Percentiles rank a stretch among this genome's conserved stretches.
Evolutionary conservation across 2,797 vertebrate genomes (phyloP).

Genomic region (Momotus momota): DNA sequence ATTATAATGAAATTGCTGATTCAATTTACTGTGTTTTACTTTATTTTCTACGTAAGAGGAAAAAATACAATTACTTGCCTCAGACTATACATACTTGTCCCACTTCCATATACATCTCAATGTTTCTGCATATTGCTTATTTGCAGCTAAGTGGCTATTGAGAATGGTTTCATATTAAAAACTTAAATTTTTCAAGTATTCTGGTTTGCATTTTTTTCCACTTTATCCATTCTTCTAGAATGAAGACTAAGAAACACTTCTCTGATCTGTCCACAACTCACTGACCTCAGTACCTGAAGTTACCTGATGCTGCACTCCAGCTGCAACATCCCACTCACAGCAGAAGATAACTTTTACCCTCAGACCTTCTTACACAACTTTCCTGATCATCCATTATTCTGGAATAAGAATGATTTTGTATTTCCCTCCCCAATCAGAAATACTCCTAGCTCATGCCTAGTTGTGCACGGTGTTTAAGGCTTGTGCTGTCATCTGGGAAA

Average conservation of each 20-base stretch:
- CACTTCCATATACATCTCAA: fast-evolving
- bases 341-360: background rate
- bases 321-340: background rate
- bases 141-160: background rate
- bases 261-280: background rate
- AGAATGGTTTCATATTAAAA: background rate
- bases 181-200: background rate
- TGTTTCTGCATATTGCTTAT: background rate
- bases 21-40: background rate
- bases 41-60: background rate
- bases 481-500: background rate
- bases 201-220: background rate
- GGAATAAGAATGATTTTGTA: background rate
- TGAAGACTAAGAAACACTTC: background rate
- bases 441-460: background rate
- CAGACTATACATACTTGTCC: fast-evolving
- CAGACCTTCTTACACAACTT: background rate
- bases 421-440: background rate
- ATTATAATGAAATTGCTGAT: background rate
- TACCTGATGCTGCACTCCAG: background rate
- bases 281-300: background rate
- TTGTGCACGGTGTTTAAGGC: background rate
- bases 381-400: background rate
- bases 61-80: background rate
- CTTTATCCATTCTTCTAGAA: background rate